phyloP scores from a whole-genome alignment of 2,797 vertebrate genomes.

The Sitta carolinensis region DNA sequence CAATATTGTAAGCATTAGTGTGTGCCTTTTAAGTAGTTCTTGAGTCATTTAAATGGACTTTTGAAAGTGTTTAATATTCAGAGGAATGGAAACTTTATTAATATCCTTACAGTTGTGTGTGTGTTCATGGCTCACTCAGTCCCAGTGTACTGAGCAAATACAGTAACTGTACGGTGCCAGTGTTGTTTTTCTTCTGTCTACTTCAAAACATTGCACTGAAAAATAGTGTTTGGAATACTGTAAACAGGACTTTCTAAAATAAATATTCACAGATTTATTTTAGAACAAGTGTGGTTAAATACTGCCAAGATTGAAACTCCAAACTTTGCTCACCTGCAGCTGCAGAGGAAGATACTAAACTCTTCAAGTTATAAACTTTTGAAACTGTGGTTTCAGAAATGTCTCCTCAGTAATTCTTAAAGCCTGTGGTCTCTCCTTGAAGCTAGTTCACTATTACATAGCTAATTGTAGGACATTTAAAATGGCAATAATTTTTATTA shows the following conservation, averaged over 20 bases:
- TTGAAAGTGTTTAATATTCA: background rate
- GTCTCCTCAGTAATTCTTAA: background rate
- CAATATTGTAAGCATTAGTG: background rate
- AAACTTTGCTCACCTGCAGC: background rate
- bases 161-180: background rate
- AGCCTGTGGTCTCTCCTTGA: background rate
- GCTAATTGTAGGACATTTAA: background rate
- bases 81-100: background rate
- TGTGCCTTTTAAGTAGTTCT: background rate
- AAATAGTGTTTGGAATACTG: background rate
- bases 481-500: background rate
- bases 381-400: slow-evolving; percentile 28
- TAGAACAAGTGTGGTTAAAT: background rate
- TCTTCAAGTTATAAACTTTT: slow-evolving; percentile 3
- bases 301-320: background rate
- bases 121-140: background rate
- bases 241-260: background rate
- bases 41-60: background rate
- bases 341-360: slow-evolving; percentile 3
- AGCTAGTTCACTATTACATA: background rate
- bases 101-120: background rate
- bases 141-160: background rate
- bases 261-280: slow-evolving; percentile 13
- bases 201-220: background rate
- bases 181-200: background rate